Base-by-base conservation (phyloP, 2,888 invertebrate species). In the Poecilobothrus nobilitatus region DNA sequence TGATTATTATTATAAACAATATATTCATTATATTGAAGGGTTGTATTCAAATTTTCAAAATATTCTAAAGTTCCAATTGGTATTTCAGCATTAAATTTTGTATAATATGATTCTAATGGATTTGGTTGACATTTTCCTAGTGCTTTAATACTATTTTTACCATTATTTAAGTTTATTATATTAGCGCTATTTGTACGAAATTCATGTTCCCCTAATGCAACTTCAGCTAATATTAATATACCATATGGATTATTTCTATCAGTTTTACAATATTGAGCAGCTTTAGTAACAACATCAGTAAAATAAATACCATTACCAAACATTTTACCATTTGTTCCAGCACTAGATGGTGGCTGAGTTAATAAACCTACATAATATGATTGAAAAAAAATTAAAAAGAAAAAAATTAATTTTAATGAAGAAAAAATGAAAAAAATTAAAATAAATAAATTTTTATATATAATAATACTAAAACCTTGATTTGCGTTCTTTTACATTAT, bases 141-240 rank as follows among this genome's bases (percentile, higher is more conserved):
- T 15, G 18, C 53, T 53, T 53, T 53, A 18, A n/a, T 15, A 53
- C 53, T 53, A 53, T n/a, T 53, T 53, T 53, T 53, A 18, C 7
- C 18, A 18, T 53, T 2, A 12, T 12, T 12, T n/a, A 53, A 53
- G 2, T 18, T n/a, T 12, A 6, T 2, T 3, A 53, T n/a, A 12
- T 15, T 6, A 15, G 15, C 15, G 18, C 18, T n/a, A 18, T n/a
- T 53, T 18, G 53, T 53, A 6, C 6, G 6, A 18, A 12, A 18
- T 15, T 53, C 9, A 53, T 53, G 18, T 53, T 53, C 2, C 7
- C 53, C 53, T 18, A 53, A 53, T 18, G 53, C 53, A 12, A 53
- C 53, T 53, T 53, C 53, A 18, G 53, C 53, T 53, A 53, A 53
- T 53, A 53, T 53, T 53, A 53, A 53, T 18, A 53, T 53, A 53